Conservation (phyloP, 1,140 invertebrate genomes). For the Acyrthosiphon pisum region DNA sequence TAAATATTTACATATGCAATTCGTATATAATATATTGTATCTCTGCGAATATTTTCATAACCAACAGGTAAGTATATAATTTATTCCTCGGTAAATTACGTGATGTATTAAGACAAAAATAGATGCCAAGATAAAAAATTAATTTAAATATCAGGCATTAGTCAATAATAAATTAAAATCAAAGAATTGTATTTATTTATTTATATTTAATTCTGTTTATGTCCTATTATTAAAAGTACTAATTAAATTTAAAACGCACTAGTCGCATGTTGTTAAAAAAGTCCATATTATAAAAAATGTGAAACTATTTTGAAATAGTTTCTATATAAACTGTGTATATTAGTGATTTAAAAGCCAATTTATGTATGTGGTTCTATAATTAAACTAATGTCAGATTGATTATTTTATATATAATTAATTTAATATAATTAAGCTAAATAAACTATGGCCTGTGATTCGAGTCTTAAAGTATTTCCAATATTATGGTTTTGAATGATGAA, state of each 20-base stretch:
- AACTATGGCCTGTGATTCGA: not conserved
- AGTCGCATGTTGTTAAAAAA: not conserved
- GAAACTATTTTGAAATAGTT: no score
- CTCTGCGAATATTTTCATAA: not conserved
- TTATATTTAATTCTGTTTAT: no score
- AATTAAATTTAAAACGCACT: not conserved
- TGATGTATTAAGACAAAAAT: not conserved
- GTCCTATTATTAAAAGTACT: not conserved
- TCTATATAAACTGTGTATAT: no score
- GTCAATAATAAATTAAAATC: not conserved
- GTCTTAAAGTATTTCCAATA: not conserved
- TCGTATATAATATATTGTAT: not conserved
- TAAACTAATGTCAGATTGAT: no score
- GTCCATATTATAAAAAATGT: no score
- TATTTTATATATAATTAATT: no score
- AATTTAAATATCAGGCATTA: not conserved
- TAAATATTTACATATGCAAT: not conserved
- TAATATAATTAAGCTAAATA: not conserved
- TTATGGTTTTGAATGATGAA: not conserved
- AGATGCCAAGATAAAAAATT: not conserved
- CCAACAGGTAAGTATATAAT: not conserved
- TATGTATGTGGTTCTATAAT: no score
- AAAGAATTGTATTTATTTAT: not conserved
- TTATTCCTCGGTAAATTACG: not conserved
- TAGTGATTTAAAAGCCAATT: no score